A percentile compares a stretch with the other conserved stretches of the same genome.
Evolutionary conservation across 2,113 vertebrate species (phyloP).

Genomic region (Pelmatolapia mariae): DNA sequence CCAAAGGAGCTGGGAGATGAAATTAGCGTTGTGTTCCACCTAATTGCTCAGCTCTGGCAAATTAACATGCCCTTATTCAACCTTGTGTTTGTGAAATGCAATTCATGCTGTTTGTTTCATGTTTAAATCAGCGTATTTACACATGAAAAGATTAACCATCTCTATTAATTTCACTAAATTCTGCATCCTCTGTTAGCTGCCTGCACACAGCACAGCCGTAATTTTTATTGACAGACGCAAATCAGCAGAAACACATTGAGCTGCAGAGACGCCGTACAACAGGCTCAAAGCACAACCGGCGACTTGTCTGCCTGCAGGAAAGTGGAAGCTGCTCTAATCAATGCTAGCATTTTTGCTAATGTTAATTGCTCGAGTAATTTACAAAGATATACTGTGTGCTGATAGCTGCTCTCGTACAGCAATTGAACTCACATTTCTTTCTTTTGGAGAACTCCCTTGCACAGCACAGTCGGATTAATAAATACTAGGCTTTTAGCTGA

Average conservation of each 20-base stretch:
- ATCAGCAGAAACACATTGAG: not conserved
- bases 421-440: not conserved
- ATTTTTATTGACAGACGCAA: slow-evolving; percentile 9
- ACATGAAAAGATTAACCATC: slow-evolving; percentile 61
- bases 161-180: slow-evolving; percentile 52
- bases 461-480: slow-evolving; percentile 13
- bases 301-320: not conserved
- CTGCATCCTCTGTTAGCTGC: not conserved
- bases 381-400: not conserved
- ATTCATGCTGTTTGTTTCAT: slow-evolving; percentile 61
- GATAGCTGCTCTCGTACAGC: not conserved
- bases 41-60: slow-evolving; percentile 71
- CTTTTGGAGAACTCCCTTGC: not conserved
- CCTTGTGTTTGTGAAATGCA: slow-evolving; percentile 49
- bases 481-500: slow-evolving; percentile 34
- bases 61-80: slow-evolving; percentile 64
- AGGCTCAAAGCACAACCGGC: not conserved
- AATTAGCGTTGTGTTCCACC: slow-evolving; percentile 65
- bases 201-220: not conserved
- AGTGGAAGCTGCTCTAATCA: slow-evolving; percentile 3
- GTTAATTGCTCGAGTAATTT: slow-evolving; percentile 9
- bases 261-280: not conserved
- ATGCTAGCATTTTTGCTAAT: slow-evolving; percentile 6
- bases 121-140: slow-evolving; percentile 63
- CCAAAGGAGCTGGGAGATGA: slow-evolving; percentile 59